Base-by-base conservation (phyloP, 2,888 invertebrate genomes). In the Dromius quadrimaculatus region DNA sequence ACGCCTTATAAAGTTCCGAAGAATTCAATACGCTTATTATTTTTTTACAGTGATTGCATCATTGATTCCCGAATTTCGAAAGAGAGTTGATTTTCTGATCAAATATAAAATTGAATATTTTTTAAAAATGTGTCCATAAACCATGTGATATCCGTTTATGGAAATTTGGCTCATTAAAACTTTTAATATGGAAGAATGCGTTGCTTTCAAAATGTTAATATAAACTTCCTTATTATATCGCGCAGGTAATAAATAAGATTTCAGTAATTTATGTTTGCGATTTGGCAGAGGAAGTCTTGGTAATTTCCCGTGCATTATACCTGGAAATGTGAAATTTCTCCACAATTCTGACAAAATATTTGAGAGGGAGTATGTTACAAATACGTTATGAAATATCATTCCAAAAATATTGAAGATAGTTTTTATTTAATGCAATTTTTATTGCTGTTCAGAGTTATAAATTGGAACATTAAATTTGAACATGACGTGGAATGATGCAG, bases 151-250 rank as follows among this genome's bases (percentile, higher is more conserved):
- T n/a, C n/a, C n/a, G n/a, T n/a, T n/a, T n/a, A n/a, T n/a, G 36
- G 36, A 15, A 41, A 41, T 41, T 5, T 6, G 50, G 32, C 9
- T 54, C 50, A 54, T 54, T 54, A 54, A 54, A 54, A 28, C 2
- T 54, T 54, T 54, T 23, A 32, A 23, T 28, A 28, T 22, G 20
- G 22, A 47, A 47, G 23, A 47, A 47, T 22, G 47, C 45, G 50
- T 28, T 17, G 15, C 50, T 54, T 54, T 54, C 23, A 28, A 15
- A n/a, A 54, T 28, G 28, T 54, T 54, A 54, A 54, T 54, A n/a
- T 28, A 23, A 23, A 15, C 47, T 54, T 54, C 50, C 50, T 54
- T 54, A 54, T 54, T 54, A 54, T 54, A 54, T 54, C 13, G 50
- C 50, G 50, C 50, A 23, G 5, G 28, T 28, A 23, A 54, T 54